Evolutionary conservation across 2,888 invertebrate species (phyloP).

Genomic region (Empis livida): DNA sequence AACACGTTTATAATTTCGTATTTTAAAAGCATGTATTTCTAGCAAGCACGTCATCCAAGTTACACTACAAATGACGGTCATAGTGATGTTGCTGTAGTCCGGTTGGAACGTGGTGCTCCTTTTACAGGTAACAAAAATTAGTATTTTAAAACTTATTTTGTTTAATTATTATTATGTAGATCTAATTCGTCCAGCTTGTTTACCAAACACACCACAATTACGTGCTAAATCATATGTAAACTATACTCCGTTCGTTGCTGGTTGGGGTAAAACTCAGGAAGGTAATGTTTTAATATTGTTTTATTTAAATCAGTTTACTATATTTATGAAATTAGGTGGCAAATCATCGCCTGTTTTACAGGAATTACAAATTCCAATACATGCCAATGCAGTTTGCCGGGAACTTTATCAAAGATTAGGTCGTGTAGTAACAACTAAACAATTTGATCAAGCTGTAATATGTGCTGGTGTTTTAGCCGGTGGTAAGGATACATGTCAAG

Average conservation of each 20-base stretch:
- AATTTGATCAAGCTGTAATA: conserved; percentile 28
- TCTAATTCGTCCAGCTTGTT: conserved; percentile 58
- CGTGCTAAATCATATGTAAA: conserved; percentile 42
- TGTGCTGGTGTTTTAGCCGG: conserved; percentile 30
- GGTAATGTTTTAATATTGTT: conserved; percentile 9
- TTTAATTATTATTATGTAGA: conserved; percentile 37
- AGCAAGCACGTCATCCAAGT: conserved; percentile 22
- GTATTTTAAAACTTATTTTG: background rate
- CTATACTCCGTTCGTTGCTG: conserved; percentile 56
- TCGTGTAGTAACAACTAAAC: conserved; percentile 21
- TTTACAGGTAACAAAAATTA: conserved; percentile 41
- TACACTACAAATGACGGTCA: conserved; percentile 37
- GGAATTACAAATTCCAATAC: conserved; percentile 58
- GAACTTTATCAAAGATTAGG: conserved; percentile 22
- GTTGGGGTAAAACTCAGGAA: conserved; percentile 38
- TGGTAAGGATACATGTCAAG: conserved; percentile 33
- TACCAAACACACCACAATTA: conserved; percentile 47
- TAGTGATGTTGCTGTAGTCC: conserved; percentile 69
- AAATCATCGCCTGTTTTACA: conserved; percentile 50
- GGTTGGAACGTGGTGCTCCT: conserved; percentile 42
- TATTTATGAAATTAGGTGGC: conserved; percentile 43
- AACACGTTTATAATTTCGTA: background rate
- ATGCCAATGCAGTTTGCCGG: conserved; percentile 46
- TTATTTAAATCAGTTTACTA: background rate
- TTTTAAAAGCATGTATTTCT: background rate